Conservation (phyloP, 2,888 invertebrate genomes). For the Mechanitis mazaeus region DNA sequence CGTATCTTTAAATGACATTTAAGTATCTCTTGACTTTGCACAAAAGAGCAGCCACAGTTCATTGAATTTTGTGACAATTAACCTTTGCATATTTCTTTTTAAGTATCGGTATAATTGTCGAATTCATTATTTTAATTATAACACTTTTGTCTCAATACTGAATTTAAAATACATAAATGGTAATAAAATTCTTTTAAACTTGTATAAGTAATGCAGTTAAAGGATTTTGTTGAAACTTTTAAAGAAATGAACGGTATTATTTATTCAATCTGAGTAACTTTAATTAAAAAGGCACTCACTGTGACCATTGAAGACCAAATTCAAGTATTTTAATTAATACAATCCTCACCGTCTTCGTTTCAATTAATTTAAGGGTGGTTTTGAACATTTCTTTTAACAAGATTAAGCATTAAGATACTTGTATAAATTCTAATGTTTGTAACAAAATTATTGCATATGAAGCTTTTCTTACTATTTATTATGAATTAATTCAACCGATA, state of each 20-base stretch:
- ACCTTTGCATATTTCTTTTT: neutral
- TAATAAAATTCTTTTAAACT: neutral
- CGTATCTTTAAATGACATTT: neutral
- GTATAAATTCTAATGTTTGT: too few species aligned
- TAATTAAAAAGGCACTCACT: conserved; percentile 36
- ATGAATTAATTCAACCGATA: too few species aligned
- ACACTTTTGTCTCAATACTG: too few species aligned
- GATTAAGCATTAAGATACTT: conserved; percentile 12
- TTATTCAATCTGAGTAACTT: conserved; percentile 35
- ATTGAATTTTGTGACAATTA: neutral
- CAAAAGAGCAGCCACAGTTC: neutral
- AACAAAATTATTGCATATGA: too few species aligned
- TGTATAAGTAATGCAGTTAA: conserved; percentile 13
- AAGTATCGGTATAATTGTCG: neutral
- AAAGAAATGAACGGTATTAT: conserved; percentile 26
- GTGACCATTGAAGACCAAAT: conserved; percentile 37
- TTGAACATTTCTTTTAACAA: conserved; percentile 27
- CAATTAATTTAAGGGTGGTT: conserved; percentile 35
- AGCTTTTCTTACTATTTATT: too few species aligned
- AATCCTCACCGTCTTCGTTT: conserved; percentile 38
- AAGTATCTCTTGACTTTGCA: neutral
- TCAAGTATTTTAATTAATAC: conserved; percentile 44
- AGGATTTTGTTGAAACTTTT: conserved; percentile 19
- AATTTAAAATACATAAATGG: neutral
- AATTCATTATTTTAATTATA: neutral